Evolutionary conservation across 2,888 invertebrate genomes (phyloP), one percentile per base, ranked within the genome.

Genomic region (Euplagia quadripunctaria): DNA sequence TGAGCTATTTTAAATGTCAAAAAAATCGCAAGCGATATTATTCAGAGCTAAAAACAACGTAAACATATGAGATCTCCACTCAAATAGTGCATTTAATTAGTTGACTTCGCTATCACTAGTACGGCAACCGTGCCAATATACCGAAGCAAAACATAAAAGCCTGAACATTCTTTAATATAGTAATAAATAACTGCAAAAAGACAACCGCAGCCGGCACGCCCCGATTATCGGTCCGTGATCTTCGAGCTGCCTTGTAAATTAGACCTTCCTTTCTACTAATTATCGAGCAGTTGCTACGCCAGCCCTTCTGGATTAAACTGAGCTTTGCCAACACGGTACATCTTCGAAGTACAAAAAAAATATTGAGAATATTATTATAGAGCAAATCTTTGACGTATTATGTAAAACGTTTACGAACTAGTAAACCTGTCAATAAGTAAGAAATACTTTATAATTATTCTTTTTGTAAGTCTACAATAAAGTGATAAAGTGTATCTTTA

Each of bases 181-280:
- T 41, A 70, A 75, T 75, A 72, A 75, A 75, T 75, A 72, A 72
- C 63, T 11, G 58, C 66, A 72, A 66, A 70, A 73, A 58, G 64
- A 58, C 11, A 12, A 64, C 4, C 5, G 70, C 20, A 46, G 31
- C 76, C 41, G 49, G 75, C 4, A 65, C 71, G 74, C 31, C 43
- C 12, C 58, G 16, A 75, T 42, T 71, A 71, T 66, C 16, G 16
- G 8, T 58, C 73, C 77, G 70, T 78, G 68, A 74, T 66, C 58
- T 51, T 43, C 43, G 61, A 75, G 76, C 77, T 80, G 78, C 69
- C 63, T 77, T 78, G 76, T 81, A 85, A 82, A 80, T 78, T 72
- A 80, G 76, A 73, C 73, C 63, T 73, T 71, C 63, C 79, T 81
- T 81, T 82, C 76, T 64, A 78, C 80, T 85, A 85, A 85, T 85